Evolutionary conservation across 2,113 vertebrate genomes (phyloP).

Genomic region (Sinocyclocheilus maitianheensis): DNA sequence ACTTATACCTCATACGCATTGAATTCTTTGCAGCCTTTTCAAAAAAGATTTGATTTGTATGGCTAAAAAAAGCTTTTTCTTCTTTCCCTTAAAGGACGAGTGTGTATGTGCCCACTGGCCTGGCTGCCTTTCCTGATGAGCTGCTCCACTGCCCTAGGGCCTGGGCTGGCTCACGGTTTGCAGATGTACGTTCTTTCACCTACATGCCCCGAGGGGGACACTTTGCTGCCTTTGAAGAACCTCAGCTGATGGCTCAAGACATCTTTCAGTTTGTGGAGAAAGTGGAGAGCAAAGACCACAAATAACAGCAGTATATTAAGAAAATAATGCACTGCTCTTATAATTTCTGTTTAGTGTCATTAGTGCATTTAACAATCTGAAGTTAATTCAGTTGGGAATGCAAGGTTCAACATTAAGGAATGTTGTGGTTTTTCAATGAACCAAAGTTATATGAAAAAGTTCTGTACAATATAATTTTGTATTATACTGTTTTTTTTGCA

Average conservation of each 20-base stretch:
- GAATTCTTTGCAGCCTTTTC: not conserved
- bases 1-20: too few relatives aligned
- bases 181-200: conserved; percentile 77
- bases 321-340: not conserved
- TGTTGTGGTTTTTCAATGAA: not conserved
- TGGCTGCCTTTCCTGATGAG: conserved; percentile 83
- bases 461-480: not conserved
- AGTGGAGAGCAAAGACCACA: conserved; percentile 69
- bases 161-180: conserved; percentile 73
- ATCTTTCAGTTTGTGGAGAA: conserved; percentile 79
- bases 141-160: conserved; percentile 71
- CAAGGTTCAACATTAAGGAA: not conserved
- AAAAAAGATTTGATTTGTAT: not conserved
- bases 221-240: conserved; percentile 87
- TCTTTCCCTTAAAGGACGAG: conserved; percentile 64
- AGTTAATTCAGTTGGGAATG: not conserved
- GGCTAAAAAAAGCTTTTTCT: not conserved
- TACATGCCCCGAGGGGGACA: conserved; percentile 84
- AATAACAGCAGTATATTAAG: conserved; percentile 2
- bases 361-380: not conserved
- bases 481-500: not conserved
- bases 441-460: not conserved
- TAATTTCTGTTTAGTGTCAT: not conserved
- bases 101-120: conserved; percentile 78
- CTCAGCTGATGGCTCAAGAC: conserved; percentile 80